phyloP scores from a whole-genome alignment of 2,113 vertebrate genomes.

The Cyanoderma ruficeps region DNA sequence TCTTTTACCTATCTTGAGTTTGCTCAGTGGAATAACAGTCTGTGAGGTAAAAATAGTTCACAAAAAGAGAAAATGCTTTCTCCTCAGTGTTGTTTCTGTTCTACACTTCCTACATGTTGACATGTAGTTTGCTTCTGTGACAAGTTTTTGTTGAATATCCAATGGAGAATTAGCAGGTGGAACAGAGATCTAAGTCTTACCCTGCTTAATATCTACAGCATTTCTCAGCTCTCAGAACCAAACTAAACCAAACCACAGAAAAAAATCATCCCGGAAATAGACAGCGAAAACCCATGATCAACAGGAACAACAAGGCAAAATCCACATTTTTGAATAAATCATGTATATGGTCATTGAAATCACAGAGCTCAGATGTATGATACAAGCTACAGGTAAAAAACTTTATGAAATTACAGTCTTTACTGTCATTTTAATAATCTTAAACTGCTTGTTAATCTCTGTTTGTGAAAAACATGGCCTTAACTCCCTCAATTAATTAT shows the following conservation, averaged over 20 bases:
- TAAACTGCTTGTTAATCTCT: not conserved
- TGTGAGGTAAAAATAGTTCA: slow-evolving; percentile 55
- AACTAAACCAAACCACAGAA: not conserved
- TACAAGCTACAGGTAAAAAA: not conserved
- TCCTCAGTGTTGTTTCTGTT: not conserved
- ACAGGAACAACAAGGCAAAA: not conserved
- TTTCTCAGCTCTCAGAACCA: not conserved
- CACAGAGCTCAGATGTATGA: not conserved
- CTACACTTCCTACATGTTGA: not conserved
- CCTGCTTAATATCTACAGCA: not conserved
- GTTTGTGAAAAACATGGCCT: not conserved
- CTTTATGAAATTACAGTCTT: not conserved
- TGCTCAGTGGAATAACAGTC: slow-evolving; percentile 36
- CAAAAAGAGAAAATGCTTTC: not conserved
- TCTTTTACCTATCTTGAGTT: slow-evolving; percentile 51
- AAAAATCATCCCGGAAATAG: not conserved
- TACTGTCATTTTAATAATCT: not conserved
- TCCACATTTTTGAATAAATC: not conserved
- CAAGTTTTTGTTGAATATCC: not conserved
- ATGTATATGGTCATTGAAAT: not conserved
- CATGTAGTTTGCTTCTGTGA: not conserved
- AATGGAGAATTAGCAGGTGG: not conserved
- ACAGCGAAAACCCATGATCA: not conserved
- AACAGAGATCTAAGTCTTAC: not conserved
- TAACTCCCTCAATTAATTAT: not conserved